Percentiles rank a stretch among this genome's conserved stretches.
Evolutionary conservation across 2,113 vertebrate species (phyloP).

Genomic region (Catagonus wagneri): DNA sequence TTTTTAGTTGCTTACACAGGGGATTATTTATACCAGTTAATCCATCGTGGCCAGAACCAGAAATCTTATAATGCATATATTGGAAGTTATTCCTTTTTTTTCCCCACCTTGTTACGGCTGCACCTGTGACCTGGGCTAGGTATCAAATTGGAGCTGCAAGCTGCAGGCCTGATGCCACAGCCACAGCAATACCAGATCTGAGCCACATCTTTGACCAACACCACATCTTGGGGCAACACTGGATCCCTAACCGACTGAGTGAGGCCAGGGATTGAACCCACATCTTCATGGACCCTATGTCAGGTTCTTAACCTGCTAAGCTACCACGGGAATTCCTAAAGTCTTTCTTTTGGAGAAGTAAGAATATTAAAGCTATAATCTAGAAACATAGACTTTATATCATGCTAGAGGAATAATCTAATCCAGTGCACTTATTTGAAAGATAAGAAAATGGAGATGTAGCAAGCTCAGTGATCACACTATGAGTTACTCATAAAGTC

Average conservation of each 20-base stretch:
- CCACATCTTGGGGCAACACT: too few relatives aligned
- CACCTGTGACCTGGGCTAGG: too few relatives aligned
- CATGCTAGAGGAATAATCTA: not conserved
- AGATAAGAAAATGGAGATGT: not conserved
- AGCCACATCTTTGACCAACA: too few relatives aligned
- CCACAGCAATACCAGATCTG: too few relatives aligned
- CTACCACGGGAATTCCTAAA: not conserved
- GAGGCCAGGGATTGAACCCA: too few relatives aligned
- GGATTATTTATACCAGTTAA: not conserved
- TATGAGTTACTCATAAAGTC: not conserved
- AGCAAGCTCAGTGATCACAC: not conserved
- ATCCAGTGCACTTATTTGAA: not conserved
- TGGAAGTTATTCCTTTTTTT: not conserved
- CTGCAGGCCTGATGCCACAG: too few relatives aligned
- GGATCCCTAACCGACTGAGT: too few relatives aligned
- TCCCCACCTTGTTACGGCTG: too few relatives aligned
- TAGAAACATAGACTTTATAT: not conserved
- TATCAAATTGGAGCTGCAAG: too few relatives aligned
- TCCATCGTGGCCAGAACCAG: not conserved
- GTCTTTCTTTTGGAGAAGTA: constrained; percentile 22
- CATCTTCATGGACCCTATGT: too few relatives aligned
- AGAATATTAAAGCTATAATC: constrained; percentile 36
- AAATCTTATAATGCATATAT: not conserved
- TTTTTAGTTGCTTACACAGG: not conserved
- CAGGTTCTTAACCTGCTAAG: too few relatives aligned